Evolutionary conservation across 2,888 invertebrate genomes (phyloP).

Genomic region (Euphydryas editha): DNA sequence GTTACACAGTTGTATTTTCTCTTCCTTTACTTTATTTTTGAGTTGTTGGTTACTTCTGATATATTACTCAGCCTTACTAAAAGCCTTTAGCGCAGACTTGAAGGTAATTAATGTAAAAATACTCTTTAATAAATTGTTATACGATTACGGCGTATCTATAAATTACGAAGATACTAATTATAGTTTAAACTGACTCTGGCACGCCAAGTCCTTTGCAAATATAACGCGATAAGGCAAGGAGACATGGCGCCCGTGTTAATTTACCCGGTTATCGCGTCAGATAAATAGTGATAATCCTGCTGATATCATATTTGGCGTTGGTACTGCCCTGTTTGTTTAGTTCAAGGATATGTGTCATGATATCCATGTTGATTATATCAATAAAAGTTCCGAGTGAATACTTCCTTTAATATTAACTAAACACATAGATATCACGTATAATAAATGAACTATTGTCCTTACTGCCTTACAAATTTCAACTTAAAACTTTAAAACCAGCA

Average conservation of each 20-base stretch:
- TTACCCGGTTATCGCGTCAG: slow-evolving; percentile 59
- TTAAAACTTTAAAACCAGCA: no score
- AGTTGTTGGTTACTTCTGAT: not conserved
- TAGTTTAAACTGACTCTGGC: slow-evolving; percentile 18
- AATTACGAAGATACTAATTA: slow-evolving; percentile 2
- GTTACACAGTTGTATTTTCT: not conserved
- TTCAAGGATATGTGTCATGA: slow-evolving; percentile 40
- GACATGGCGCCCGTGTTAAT: slow-evolving; percentile 59
- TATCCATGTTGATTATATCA: not conserved
- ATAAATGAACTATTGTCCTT: no score
- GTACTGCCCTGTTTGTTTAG: slow-evolving; percentile 52
- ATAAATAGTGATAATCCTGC: slow-evolving; percentile 70
- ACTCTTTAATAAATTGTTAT: slow-evolving; percentile 10
- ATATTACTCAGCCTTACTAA: not conserved
- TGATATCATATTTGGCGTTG: slow-evolving; percentile 61
- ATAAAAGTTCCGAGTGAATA: not conserved
- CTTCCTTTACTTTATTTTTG: not conserved
- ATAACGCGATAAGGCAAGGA: slow-evolving; percentile 31
- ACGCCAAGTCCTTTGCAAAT: slow-evolving; percentile 26
- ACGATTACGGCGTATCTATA: not conserved
- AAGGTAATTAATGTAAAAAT: slow-evolving; percentile 1
- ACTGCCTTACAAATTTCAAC: no score
- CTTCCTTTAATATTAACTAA: not conserved
- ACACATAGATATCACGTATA: not conserved
- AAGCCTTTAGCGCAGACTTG: no score